phyloP scores from a whole-genome alignment of 2,113 vertebrate species.

The Scartelaos histophorus region DNA sequence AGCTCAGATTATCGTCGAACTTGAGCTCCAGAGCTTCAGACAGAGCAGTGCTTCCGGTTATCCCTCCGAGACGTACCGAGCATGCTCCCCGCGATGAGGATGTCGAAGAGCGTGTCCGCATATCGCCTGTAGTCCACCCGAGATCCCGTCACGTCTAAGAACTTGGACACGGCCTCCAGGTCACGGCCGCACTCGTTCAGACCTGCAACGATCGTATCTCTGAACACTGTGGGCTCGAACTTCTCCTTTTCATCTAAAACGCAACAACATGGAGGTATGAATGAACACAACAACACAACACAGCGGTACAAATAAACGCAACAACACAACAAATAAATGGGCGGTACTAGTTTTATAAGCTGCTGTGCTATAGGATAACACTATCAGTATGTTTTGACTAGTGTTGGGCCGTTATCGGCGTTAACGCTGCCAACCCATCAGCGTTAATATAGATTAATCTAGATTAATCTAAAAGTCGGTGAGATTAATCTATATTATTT shows the following conservation, averaged over 20 bases:
- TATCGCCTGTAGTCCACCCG: conserved; percentile 92
- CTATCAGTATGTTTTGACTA: too few relatives aligned
- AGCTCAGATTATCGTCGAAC: too few relatives aligned
- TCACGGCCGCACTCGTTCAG: conserved; percentile 89
- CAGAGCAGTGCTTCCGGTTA: not conserved
- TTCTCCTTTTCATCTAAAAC: conserved; percentile 95
- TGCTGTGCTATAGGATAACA: too few relatives aligned
- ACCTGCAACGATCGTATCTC: conserved; percentile 89
- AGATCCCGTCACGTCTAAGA: conserved; percentile 87
- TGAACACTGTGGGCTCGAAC: conserved; percentile 94
- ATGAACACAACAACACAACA: not conserved
- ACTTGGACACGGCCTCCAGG: conserved; percentile 90
- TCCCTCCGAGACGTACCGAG: conserved; percentile 79
- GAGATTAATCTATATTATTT: too few relatives aligned
- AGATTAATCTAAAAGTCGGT: too few relatives aligned
- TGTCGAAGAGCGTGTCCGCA: conserved; percentile 93
- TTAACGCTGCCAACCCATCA: too few relatives aligned
- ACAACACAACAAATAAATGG: too few relatives aligned
- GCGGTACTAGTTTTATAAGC: not conserved
- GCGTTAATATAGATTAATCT: too few relatives aligned
- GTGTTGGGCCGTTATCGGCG: too few relatives aligned
- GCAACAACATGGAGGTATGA: too few relatives aligned
- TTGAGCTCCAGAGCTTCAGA: too few relatives aligned
- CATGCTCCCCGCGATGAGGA: conserved; percentile 94
- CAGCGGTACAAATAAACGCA: not conserved